A percentile compares a stretch with the other conserved stretches of the same genome.
These are phyloP conservation scores for Caenorhabditis afra DNA, from an alignment of 2,888 invertebrate genomes.

Conservation along the genomic window DNA sequence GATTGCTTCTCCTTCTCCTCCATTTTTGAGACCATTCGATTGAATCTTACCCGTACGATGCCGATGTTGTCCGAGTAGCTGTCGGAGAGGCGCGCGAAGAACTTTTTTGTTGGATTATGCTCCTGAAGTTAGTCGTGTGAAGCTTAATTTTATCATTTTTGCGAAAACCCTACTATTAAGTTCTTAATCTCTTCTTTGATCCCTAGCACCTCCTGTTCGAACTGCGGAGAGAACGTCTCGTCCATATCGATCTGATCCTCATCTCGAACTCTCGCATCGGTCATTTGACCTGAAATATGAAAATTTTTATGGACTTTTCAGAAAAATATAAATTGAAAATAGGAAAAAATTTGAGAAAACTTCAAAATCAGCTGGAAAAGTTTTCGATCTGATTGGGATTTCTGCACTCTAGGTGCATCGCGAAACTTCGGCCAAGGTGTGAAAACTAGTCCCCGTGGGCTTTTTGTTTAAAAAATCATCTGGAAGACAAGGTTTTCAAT, in stretches of 20 bases:
- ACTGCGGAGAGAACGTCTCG: slow-evolving; percentile 41
- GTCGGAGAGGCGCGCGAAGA: slow-evolving; percentile 18
- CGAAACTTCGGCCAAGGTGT: too few relatives aligned
- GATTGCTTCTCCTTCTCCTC: slow-evolving; percentile 48
- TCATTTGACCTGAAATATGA: slow-evolving; percentile 7
- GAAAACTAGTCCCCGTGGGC: too few relatives aligned
- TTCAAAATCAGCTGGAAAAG: too few relatives aligned
- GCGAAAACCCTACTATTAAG: too few relatives aligned
- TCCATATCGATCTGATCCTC: slow-evolving; percentile 37
- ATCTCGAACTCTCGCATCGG: slow-evolving; percentile 13
- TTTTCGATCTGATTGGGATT: too few relatives aligned
- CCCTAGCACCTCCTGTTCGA: slow-evolving; percentile 30
- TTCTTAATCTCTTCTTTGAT: slow-evolving; percentile 16
- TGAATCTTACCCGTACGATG: slow-evolving; percentile 14
- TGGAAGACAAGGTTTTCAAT: too few relatives aligned
- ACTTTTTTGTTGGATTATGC: slow-evolving; percentile 4
- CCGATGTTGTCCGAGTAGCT: slow-evolving; percentile 20
- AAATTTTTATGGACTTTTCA: too few relatives aligned
- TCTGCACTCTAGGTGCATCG: too few relatives aligned
- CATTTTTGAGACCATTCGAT: slow-evolving; percentile 37
- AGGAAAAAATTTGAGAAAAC: too few relatives aligned
- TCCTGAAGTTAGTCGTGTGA: slow-evolving; percentile 27
- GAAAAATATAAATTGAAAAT: too few relatives aligned
- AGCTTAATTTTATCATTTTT: too few relatives aligned
- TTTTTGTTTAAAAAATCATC: too few relatives aligned